Evolutionary conservation across 1,140 invertebrate genomes (phyloP).

Genomic region (Sinonovacula constricta): DNA sequence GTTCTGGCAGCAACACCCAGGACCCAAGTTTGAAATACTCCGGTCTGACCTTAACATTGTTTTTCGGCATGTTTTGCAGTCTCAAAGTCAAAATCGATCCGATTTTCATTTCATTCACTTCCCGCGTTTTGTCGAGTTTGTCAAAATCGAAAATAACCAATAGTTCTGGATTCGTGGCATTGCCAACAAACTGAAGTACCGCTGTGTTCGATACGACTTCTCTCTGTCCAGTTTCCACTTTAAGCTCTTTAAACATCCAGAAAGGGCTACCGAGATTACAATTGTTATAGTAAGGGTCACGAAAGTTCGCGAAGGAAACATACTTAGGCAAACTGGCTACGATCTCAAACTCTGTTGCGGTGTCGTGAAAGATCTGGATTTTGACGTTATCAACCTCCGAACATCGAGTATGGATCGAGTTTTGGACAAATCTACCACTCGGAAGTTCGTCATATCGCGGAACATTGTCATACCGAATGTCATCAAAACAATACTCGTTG

Average conservation of each 20-base stretch:
- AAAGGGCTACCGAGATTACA: slow-evolving; percentile 32
- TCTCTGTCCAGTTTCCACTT: background rate
- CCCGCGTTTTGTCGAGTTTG: slow-evolving; percentile 22
- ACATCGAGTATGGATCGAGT: slow-evolving; percentile 28
- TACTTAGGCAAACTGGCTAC: slow-evolving; percentile 40
- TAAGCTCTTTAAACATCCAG: slow-evolving; percentile 27
- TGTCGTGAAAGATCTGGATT: slow-evolving; percentile 40
- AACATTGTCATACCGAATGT: slow-evolving; percentile 35
- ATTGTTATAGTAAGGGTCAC: slow-evolving; percentile 22
- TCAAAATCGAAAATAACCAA: slow-evolving; percentile 30
- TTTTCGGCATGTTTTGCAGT: slow-evolving; percentile 16
- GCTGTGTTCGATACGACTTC: background rate
- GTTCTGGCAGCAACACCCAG: slow-evolving; percentile 10
- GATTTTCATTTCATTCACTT: slow-evolving; percentile 29
- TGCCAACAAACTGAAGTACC: slow-evolving; percentile 9
- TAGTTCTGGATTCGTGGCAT: background rate
- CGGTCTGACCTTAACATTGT: slow-evolving; percentile 30
- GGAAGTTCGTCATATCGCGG: slow-evolving; percentile 26
- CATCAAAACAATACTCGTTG: slow-evolving; percentile 35
- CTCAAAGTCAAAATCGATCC: slow-evolving; percentile 12
- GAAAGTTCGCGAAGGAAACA: slow-evolving; percentile 31
- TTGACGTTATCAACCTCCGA: slow-evolving; percentile 44
- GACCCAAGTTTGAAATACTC: slow-evolving; percentile 19
- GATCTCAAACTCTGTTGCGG: slow-evolving; percentile 28
- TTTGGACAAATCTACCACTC: slow-evolving; percentile 44